Evolutionary conservation across 2,113 vertebrate genomes (phyloP).

Genomic region (Chaetodon trifascialis): DNA sequence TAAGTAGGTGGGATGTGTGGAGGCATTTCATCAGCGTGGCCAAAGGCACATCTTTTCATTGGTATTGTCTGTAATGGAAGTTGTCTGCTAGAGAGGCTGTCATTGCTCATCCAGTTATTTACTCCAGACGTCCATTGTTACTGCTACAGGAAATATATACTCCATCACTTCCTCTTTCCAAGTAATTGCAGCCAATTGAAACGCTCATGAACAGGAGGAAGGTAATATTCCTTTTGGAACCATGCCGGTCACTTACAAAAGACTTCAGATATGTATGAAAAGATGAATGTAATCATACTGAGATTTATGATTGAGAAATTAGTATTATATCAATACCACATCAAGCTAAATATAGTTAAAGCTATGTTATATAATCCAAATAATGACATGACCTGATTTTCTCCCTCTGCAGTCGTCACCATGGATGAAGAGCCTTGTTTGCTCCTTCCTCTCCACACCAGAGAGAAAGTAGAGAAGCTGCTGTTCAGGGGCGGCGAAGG

Average conservation of each 20-base stretch:
- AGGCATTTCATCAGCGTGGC: neutral
- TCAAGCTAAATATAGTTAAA: neutral
- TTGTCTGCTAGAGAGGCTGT: neutral
- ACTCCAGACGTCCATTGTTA: neutral
- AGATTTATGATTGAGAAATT: neutral
- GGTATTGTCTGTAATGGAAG: neutral
- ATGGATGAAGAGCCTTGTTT: constrained; percentile 87
- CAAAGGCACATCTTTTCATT: neutral
- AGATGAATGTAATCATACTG: neutral
- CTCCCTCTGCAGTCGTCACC: constrained; percentile 83
- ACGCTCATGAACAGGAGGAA: neutral
- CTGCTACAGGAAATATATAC: neutral
- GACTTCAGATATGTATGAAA: too few species aligned
- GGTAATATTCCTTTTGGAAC: too few species aligned
- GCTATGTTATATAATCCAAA: neutral
- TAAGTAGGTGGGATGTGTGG: neutral
- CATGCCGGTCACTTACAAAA: too few species aligned
- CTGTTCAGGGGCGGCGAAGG: constrained; percentile 81
- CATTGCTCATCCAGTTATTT: neutral
- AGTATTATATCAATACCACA: neutral
- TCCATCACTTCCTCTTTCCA: neutral
- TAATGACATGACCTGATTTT: neutral
- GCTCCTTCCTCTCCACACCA: constrained; percentile 88
- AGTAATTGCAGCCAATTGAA: neutral
- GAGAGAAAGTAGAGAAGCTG: constrained; percentile 94